These are phyloP conservation scores for Drosophila kepulauana DNA, from an alignment of 1,140 invertebrate species.

Conservation along the genomic window DNA sequence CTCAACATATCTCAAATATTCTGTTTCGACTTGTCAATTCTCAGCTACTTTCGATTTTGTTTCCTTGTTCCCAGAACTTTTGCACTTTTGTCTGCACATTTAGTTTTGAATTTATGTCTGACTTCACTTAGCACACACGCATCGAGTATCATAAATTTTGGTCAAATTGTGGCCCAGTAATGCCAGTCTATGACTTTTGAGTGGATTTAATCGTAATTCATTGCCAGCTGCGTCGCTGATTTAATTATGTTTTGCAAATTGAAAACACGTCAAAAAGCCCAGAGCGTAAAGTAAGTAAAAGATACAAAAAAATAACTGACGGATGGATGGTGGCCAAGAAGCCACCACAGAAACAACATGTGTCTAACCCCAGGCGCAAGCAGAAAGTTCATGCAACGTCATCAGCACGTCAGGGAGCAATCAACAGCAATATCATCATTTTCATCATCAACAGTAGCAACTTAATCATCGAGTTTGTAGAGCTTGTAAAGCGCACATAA, in stretches of 20 bases:
- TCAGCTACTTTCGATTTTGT: conserved; percentile 9
- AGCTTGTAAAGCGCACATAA: conserved; percentile 57
- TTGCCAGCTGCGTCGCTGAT: conserved; percentile 52
- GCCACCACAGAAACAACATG: conserved; percentile 45
- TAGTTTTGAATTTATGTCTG: conserved; percentile 64
- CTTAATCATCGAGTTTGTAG: conserved; percentile 18
- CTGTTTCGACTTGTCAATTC: conserved; percentile 4
- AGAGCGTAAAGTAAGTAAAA: conserved; percentile 37
- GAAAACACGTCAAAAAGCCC: conserved; percentile 57
- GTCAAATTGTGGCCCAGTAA: conserved; percentile 60
- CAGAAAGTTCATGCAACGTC: conserved; percentile 64
- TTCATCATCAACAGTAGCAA: conserved; percentile 14
- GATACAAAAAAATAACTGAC: conserved; percentile 25
- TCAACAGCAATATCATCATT: conserved; percentile 21
- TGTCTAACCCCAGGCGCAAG: conserved; percentile 40
- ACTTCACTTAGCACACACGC: conserved; percentile 62
- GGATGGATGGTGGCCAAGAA: conserved; percentile 47
- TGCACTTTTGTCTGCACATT: conserved; percentile 37
- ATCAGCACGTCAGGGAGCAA: conserved; percentile 56
- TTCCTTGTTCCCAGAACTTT: conserved; percentile 4
- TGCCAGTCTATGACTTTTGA: conserved; percentile 7
- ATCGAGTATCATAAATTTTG: conserved; percentile 70
- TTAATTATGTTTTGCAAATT: conserved; percentile 75
- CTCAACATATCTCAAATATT: conserved; percentile 5
- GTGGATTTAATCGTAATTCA: conserved; percentile 57